Conservation (phyloP, 2,797 vertebrate genomes). For the Leptatherina wallacei region DNA sequence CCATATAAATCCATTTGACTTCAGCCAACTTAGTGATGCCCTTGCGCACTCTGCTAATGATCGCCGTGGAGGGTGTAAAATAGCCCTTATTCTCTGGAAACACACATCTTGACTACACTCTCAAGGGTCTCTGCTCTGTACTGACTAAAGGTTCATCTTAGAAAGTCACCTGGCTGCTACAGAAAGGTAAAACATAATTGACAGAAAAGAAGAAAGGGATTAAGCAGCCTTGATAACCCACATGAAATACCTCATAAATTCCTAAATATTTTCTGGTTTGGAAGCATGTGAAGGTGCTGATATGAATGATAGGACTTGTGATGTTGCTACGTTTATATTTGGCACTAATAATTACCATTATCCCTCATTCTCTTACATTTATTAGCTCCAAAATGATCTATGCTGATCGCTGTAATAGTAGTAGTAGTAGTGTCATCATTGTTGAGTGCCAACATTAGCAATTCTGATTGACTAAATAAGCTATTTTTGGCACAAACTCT, state of each 20-base stretch:
- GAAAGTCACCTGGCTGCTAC: slow-evolving; percentile 49
- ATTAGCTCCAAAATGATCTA: neutral
- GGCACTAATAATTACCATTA: neutral
- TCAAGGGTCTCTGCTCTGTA: slow-evolving; percentile 30
- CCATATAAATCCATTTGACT: slow-evolving; percentile 54
- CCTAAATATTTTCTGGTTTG: slow-evolving; percentile 11
- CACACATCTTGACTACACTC: slow-evolving; percentile 46
- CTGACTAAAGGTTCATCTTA: slow-evolving; percentile 57
- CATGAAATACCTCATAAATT: slow-evolving; percentile 22
- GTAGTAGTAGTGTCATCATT: neutral
- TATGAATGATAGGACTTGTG: neutral
- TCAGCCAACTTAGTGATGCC: slow-evolving; percentile 39
- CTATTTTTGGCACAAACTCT: neutral
- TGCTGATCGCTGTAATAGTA: neutral
- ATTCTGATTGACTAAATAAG: neutral
- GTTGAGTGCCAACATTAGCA: neutral
- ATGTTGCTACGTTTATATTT: slow-evolving; percentile 15
- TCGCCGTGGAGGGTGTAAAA: slow-evolving; percentile 52
- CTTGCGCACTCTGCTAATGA: slow-evolving; percentile 55
- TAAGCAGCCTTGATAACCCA: slow-evolving; percentile 36
- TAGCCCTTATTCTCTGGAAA: slow-evolving; percentile 48
- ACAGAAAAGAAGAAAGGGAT: slow-evolving; percentile 41
- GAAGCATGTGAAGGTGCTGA: neutral
- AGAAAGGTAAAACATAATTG: slow-evolving; percentile 47
- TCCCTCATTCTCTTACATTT: neutral